phyloP scores from a whole-genome alignment of 2,888 invertebrate species.

The Agapostemon virescens region DNA sequence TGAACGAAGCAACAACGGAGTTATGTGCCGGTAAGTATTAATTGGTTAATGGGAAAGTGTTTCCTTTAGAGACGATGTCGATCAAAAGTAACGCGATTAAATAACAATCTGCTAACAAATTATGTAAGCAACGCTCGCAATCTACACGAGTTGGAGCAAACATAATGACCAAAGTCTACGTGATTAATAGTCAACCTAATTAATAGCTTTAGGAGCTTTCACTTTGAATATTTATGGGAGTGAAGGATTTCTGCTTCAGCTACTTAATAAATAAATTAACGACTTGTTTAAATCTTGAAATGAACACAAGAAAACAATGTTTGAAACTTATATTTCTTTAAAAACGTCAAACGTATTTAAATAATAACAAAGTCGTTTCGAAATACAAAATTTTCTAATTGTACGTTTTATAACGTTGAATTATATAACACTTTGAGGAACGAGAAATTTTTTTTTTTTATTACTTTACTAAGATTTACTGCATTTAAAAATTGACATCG shows the following conservation, averaged over 20 bases:
- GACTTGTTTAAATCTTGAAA: neutral
- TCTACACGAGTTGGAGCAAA: conserved; percentile 19
- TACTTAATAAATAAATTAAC: neutral
- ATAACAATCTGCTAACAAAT: conserved; percentile 32
- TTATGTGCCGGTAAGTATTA: conserved; percentile 13
- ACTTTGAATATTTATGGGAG: neutral
- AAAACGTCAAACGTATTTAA: neutral
- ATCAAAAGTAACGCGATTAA: conserved; percentile 27
- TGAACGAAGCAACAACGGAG: neutral
- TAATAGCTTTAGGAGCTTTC: conserved; percentile 20
- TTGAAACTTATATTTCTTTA: no score
- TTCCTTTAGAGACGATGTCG: conserved; percentile 1
- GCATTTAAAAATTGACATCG: neutral
- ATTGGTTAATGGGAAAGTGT: conserved; percentile 14
- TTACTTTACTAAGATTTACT: neutral
- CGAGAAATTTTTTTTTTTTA: no score
- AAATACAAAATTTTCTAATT: neutral
- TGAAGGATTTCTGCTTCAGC: neutral
- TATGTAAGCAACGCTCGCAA: conserved; percentile 32
- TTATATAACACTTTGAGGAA: no score
- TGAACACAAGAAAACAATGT: neutral
- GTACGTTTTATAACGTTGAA: no score
- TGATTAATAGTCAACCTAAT: conserved; percentile 34
- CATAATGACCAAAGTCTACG: conserved; percentile 31
- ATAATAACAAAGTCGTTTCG: neutral